These are phyloP conservation scores for Platycercus adscitus DNA, from an alignment of 2,113 vertebrate species.

Conservation along the genomic window DNA sequence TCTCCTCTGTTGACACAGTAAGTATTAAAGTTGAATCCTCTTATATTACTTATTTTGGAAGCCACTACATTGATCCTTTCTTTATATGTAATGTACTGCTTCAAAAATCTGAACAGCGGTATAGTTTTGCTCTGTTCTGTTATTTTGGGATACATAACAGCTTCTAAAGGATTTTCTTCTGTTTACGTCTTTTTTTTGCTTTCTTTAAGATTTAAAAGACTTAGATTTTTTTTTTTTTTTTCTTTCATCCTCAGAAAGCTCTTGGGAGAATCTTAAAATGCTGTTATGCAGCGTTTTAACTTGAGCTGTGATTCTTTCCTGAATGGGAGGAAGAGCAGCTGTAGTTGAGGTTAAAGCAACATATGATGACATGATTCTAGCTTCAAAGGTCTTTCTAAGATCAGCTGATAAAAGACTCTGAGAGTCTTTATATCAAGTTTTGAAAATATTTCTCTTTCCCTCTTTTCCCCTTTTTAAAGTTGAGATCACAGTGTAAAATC, in stretches of 20 bases:
- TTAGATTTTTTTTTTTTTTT: background rate
- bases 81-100: background rate
- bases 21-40: conserved; percentile 51
- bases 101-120: background rate
- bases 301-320: background rate
- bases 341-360: background rate
- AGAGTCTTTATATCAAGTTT: background rate
- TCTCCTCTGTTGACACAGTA: conserved; percentile 67
- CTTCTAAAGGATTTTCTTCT: conserved; percentile 50
- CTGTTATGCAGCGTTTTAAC: background rate
- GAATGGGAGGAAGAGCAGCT: background rate
- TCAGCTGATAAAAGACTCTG: background rate
- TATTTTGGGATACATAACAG: background rate
- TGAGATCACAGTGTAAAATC: background rate
- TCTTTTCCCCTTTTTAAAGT: background rate
- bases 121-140: background rate
- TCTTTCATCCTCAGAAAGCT: background rate
- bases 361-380: background rate
- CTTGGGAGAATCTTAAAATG: background rate
- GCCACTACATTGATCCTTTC: background rate
- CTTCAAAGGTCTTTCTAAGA: background rate
- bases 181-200: background rate
- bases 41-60: conserved; percentile 6
- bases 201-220: conserved; percentile 23
- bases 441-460: background rate